These are phyloP conservation scores for Rhinoraja longicauda DNA, from an alignment of 2,797 vertebrate genomes.

Conservation along the genomic window DNA sequence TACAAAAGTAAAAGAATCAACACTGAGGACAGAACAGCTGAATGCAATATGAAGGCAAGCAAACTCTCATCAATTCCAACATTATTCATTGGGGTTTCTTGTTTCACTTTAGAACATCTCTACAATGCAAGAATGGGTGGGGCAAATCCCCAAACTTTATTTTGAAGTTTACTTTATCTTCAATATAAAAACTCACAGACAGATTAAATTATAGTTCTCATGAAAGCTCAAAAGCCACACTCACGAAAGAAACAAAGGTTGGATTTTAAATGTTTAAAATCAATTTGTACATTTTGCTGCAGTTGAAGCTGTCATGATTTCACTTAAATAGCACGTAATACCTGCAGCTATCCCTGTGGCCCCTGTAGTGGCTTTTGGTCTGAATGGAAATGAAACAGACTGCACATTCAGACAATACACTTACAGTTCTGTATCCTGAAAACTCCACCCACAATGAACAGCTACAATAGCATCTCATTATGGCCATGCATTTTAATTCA, in stretches of 20 bases:
- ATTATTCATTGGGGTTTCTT: background rate
- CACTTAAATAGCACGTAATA: background rate
- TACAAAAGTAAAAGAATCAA: background rate
- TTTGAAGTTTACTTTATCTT: background rate
- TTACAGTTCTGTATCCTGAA: conserved; percentile 19
- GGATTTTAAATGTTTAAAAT: background rate
- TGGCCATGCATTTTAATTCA: background rate
- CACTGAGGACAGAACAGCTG: background rate
- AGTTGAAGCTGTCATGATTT: background rate
- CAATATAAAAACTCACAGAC: background rate
- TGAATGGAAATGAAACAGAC: background rate
- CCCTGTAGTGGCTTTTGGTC: conserved; percentile 5
- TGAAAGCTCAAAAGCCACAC: background rate
- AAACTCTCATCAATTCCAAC: background rate
- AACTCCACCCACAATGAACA: conserved; percentile 26
- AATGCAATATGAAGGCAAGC: background rate
- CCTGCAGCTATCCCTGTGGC: background rate
- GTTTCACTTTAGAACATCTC: background rate
- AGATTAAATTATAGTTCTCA: background rate
- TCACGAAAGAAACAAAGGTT: background rate
- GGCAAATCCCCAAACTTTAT: too few relatives aligned
- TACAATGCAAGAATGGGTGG: too few relatives aligned
- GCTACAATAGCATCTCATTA: background rate
- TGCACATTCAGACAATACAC: conserved; percentile 4
- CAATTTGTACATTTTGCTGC: background rate